Evolutionary conservation across 2,888 invertebrate species (phyloP).

Genomic region (Rambutsinella grinnellia): DNA sequence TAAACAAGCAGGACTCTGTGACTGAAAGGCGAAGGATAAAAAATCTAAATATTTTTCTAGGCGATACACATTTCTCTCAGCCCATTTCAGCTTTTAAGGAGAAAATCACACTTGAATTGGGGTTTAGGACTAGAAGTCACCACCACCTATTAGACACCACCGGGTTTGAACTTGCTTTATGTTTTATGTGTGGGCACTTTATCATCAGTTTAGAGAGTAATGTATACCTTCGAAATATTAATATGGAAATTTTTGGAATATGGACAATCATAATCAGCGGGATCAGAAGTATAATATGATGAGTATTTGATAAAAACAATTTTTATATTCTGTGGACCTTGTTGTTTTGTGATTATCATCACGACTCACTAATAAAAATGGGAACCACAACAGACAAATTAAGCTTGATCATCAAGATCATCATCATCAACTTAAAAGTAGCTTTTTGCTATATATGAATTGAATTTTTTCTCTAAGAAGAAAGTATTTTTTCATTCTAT

Average conservation of each 20-base stretch:
- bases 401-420: neutral
- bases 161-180: neutral
- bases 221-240: neutral
- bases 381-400: slow-evolving; percentile 35
- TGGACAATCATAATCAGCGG: neutral
- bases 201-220: no score
- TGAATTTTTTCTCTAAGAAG: no score
- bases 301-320: neutral
- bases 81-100: neutral
- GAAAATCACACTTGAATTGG: neutral
- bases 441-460: no score
- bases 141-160: no score
- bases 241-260: neutral
- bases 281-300: neutral
- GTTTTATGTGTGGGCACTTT: neutral
- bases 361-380: slow-evolving; percentile 37
- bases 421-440: no score
- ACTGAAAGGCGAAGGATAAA: neutral
- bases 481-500: no score
- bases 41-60: neutral
- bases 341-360: slow-evolving; percentile 37
- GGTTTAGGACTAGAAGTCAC: neutral
- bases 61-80: neutral
- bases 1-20: neutral
- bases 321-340: slow-evolving; percentile 1